Evolutionary conservation across 2,113 vertebrate species (phyloP).

Genomic region (Scartelaos histophorus): DNA sequence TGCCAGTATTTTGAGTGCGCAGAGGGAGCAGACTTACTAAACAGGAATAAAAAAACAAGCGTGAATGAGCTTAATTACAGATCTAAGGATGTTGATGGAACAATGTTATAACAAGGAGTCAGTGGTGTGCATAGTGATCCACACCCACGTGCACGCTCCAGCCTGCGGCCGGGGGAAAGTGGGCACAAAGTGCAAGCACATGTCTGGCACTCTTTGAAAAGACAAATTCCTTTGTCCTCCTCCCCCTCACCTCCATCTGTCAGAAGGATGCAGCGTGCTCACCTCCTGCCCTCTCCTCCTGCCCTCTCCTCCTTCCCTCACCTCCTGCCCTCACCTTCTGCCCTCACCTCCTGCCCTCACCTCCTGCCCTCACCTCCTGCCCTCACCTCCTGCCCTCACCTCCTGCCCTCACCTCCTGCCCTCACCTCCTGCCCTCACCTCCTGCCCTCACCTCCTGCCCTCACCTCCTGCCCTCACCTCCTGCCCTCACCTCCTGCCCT

Average conservation of each 20-base stretch:
- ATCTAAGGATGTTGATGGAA: no score
- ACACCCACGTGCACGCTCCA: no score
- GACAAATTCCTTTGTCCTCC: constrained; percentile 52
- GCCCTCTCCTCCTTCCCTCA: constrained; percentile 18
- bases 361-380: constrained; percentile 6
- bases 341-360: constrained; percentile 18
- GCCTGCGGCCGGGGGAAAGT: constrained; percentile 34
- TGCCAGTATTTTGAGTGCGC: no score
- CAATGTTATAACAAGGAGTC: no score
- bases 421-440: not conserved
- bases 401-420: no score
- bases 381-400: constrained; percentile 17
- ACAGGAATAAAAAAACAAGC: no score
- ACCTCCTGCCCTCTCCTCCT: not conserved
- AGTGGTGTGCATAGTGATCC: no score
- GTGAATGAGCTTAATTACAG: no score
- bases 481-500: constrained; percentile 18
- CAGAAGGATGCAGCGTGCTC: constrained; percentile 23
- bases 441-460: constrained; percentile 17
- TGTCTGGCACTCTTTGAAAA: constrained; percentile 69
- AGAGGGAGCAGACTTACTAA: no score
- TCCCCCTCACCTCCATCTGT: constrained; percentile 44
- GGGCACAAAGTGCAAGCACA: constrained; percentile 74
- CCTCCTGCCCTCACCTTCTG: constrained; percentile 1
- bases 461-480: constrained; percentile 4